Percentiles rank a stretch among this genome's conserved stretches.
Conservation (phyloP, 2,888 invertebrate genomes). For the Mechanitis messenoides region DNA sequence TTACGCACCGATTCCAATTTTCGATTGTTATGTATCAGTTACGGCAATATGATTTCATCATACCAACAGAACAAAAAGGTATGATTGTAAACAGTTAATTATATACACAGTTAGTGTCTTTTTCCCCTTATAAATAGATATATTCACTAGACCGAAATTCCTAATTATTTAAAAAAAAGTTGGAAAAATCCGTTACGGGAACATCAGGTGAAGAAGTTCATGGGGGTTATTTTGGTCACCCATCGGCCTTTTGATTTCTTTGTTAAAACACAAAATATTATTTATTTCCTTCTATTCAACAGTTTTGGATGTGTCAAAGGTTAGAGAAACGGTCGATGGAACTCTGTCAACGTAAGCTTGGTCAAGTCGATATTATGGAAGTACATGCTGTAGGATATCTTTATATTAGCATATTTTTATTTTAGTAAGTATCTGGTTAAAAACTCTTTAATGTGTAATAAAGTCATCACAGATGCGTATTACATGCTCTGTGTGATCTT, state of each 20-base stretch:
- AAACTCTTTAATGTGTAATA: not conserved
- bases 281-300: constrained; percentile 9
- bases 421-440: constrained; percentile 44
- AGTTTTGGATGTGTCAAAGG: constrained; percentile 47
- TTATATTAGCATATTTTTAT: constrained; percentile 54
- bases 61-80: constrained; percentile 44
- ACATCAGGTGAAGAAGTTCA: no score
- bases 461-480: no score
- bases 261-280: not conserved
- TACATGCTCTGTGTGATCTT: no score
- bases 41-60: constrained; percentile 64
- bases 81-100: not conserved
- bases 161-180: no score
- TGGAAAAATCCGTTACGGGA: no score
- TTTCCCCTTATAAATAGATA: no score
- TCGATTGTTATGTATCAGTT: constrained; percentile 69
- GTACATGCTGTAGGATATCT: constrained; percentile 48
- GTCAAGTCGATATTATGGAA: constrained; percentile 51
- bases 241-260: no score
- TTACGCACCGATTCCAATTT: constrained; percentile 72
- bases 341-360: constrained; percentile 48
- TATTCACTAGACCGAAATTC: no score
- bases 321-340: constrained; percentile 46
- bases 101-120: no score
- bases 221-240: no score